A percentile compares a stretch with the other conserved stretches of the same genome.
phyloP scores from a whole-genome alignment of 2,888 invertebrate species.

The Lasioglossum oenotherae region DNA sequence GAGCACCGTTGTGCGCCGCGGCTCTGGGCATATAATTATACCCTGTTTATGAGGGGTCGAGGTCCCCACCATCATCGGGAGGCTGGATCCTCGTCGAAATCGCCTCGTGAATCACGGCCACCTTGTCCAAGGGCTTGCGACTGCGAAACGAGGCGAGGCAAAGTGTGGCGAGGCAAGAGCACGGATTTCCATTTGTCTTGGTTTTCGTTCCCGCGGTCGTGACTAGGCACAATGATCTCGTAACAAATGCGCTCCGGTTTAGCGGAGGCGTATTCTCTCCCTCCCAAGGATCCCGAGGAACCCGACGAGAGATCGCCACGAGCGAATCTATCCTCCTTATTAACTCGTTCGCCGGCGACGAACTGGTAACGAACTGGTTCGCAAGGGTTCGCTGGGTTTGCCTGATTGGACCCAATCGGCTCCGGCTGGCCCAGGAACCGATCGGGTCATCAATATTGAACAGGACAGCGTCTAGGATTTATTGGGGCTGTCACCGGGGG shows the following conservation, averaged over 20 bases:
- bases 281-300: neutral
- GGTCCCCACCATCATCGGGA: neutral
- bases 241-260: slow-evolving; percentile 52
- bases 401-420: slow-evolving; percentile 16
- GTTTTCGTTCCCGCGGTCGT: slow-evolving; percentile 47
- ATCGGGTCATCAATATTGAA: slow-evolving; percentile 51
- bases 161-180: neutral
- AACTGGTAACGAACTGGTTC: slow-evolving; percentile 44
- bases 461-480: slow-evolving; percentile 20
- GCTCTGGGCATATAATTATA: slow-evolving; percentile 32
- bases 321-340: slow-evolving; percentile 53
- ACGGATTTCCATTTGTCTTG: slow-evolving; percentile 58
- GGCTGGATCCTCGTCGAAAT: slow-evolving; percentile 36
- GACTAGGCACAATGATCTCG: slow-evolving; percentile 57
- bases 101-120: slow-evolving; percentile 42
- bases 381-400: neutral
- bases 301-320: slow-evolving; percentile 39
- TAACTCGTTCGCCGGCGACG: slow-evolving; percentile 52
- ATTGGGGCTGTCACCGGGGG: neutral
- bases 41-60: slow-evolving; percentile 34
- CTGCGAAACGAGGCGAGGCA: neutral
- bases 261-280: slow-evolving; percentile 31
- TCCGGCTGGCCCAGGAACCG: slow-evolving; percentile 15
- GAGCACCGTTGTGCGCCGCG: slow-evolving; percentile 1
- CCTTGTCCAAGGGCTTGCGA: neutral